Conservation (phyloP, 2,113 vertebrate genomes). For the Misgurnus mizolepis region DNA sequence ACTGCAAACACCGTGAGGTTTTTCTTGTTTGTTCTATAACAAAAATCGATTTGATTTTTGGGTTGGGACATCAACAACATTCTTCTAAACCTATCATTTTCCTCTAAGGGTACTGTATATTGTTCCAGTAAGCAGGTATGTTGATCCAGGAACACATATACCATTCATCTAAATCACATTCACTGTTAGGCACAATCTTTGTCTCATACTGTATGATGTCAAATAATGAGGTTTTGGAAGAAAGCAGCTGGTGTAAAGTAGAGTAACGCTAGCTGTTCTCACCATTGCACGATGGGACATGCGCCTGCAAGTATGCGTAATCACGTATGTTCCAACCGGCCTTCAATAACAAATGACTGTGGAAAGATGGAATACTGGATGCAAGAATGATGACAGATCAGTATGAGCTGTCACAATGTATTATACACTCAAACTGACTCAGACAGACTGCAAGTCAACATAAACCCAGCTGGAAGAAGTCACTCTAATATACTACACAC, state of each 20-base stretch:
- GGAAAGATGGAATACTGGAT: slow-evolving; percentile 17
- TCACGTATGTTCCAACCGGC: not conserved
- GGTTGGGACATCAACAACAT: too few species aligned
- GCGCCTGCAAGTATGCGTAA: not conserved
- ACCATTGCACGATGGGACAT: slow-evolving; percentile 1
- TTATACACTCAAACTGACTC: slow-evolving; percentile 10
- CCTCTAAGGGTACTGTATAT: too few species aligned
- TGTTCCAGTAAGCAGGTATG: too few species aligned
- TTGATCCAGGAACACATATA: too few species aligned
- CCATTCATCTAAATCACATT: too few species aligned
- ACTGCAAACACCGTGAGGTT: too few species aligned
- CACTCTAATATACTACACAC: not conserved
- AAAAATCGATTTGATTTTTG: too few species aligned
- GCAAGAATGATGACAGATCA: not conserved
- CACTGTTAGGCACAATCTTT: not conserved
- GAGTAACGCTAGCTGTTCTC: not conserved
- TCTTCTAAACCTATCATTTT: too few species aligned
- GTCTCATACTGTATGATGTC: not conserved
- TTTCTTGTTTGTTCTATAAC: too few species aligned
- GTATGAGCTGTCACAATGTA: slow-evolving; percentile 16
- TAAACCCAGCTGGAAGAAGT: slow-evolving; percentile 6
- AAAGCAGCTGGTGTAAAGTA: slow-evolving; percentile 9
- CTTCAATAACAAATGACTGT: slow-evolving; percentile 3
- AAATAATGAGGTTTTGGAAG: not conserved
- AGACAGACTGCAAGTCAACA: not conserved